Conservation (phyloP, 2,797 vertebrate genomes). For the Typhlichthys eigenmanni region DNA sequence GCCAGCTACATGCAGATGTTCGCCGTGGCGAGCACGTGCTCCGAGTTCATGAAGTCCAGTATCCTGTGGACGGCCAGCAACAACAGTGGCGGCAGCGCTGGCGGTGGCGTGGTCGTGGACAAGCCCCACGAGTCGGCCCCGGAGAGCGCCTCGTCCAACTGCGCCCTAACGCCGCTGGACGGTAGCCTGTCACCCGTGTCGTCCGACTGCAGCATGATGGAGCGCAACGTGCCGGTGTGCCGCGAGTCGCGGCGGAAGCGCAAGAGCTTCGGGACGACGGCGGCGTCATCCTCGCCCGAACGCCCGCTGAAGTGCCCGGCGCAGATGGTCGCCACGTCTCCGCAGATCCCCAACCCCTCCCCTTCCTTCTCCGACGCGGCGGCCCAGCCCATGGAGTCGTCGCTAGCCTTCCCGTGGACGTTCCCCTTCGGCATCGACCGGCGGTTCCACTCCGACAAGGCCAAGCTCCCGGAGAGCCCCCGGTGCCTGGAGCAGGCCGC, state of each 20-base stretch:
- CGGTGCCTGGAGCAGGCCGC: conserved; percentile 83
- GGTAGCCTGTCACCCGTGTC: conserved; percentile 94
- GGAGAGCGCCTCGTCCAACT: conserved; percentile 85
- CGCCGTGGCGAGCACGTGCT: conserved; percentile 95
- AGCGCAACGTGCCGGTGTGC: conserved; percentile 90
- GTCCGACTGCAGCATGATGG: conserved; percentile 94
- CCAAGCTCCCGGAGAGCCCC: conserved; percentile 89
- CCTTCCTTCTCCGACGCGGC: conserved; percentile 87
- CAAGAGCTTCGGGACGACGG: conserved; percentile 92
- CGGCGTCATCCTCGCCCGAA: conserved; percentile 80
- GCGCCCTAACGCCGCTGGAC: conserved; percentile 87
- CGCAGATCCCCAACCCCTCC: conserved; percentile 89
- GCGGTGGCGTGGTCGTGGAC: conserved; percentile 70
- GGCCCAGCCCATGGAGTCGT: conserved; percentile 91
- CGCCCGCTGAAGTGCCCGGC: conserved; percentile 92
- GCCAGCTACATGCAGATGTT: conserved; percentile 98
- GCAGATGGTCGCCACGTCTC: conserved; percentile 85
- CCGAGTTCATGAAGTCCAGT: conserved; percentile 99
- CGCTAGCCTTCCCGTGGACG: conserved; percentile 95
- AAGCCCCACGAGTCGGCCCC: conserved; percentile 85
- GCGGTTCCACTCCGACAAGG: conserved; percentile 90
- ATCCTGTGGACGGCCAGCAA: conserved; percentile 90
- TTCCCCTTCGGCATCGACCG: conserved; percentile 96
- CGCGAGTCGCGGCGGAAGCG: conserved; percentile 92
- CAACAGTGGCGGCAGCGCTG: conserved; percentile 31